Evolutionary conservation across 2,113 vertebrate species (phyloP), one percentile per base, ranked within the genome.

Genomic region (Natator depressus): DNA sequence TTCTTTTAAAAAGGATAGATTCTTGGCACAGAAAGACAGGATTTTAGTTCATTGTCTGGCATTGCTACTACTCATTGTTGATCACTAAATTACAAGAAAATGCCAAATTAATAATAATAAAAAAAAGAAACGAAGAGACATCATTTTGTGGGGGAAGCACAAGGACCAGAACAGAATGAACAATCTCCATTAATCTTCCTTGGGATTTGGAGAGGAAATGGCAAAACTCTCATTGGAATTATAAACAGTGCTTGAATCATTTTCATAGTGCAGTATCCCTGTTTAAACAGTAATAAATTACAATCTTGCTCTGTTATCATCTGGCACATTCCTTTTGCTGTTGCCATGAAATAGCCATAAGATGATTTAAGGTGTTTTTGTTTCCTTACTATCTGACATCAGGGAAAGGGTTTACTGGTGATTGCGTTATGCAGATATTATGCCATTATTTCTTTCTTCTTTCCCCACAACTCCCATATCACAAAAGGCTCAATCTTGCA

Each of bases 171-270:
- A 75, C 17, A 59, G 59, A 86, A 93, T 91, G 25, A 84, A 80
- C 92, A 93, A 4, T 46, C 7, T 69, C 4, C 16, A 10, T 81
- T 83, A 22, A 84, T 93, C 89, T 90, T 91, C 59, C 85, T 91
- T 51, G 69, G 84, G 80, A 25, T 84, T 75, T 92, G 59, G 35
- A 93, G 24, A 88, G 17, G 49, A 93, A 90, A 88, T 8, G 31
- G 47, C 62, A 89, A 76, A 79, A 47, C 19, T 91, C 16, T 3
- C 22, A 9, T 82, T 62, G 84, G 47, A 83, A 82, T 91, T 72
- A 85, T 76, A 54, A 96, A 83, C 62, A 96, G 38, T 2, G 42
- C 65, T 83, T 93, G 87, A 96, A 84, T 59, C 4, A 4, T 62
- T 38, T 81, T 84, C 19, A 22, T 69, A 75, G 84, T 2, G 25